These are phyloP conservation scores for Gobiocypris rarus DNA, from an alignment of 2,113 vertebrate genomes.

Conservation along the genomic window DNA sequence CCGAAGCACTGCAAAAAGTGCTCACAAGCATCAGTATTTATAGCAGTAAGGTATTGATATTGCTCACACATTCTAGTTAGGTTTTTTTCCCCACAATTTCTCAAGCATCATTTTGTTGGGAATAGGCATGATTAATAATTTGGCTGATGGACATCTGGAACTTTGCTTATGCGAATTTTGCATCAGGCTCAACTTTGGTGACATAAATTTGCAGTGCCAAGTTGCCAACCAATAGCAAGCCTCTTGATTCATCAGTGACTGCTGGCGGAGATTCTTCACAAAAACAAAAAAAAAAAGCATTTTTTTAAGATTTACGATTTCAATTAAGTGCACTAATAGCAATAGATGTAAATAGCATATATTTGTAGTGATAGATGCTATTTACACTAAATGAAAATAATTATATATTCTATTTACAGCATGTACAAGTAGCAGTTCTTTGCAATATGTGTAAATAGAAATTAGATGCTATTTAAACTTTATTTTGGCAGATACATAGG, in stretches of 20 bases:
- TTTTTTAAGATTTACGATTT: too few relatives aligned
- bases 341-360: too few relatives aligned
- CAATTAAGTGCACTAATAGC: too few relatives aligned
- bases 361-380: too few relatives aligned
- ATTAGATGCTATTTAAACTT: too few relatives aligned
- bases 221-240: too few relatives aligned
- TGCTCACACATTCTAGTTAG: not conserved
- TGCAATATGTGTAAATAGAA: too few relatives aligned
- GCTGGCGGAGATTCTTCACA: not conserved
- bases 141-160: not conserved
- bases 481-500: too few relatives aligned
- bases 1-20: constrained; percentile 5
- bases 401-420: too few relatives aligned
- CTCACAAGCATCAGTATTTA: not conserved
- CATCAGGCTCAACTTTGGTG: not conserved
- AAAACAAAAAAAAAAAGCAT: too few relatives aligned
- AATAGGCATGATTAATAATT: not conserved
- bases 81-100: not conserved
- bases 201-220: not conserved
- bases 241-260: not conserved
- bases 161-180: not conserved
- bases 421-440: too few relatives aligned
- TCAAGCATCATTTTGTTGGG: not conserved
- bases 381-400: too few relatives aligned
- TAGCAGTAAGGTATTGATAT: not conserved